Percentiles rank a stretch among this genome's conserved stretches.
These are phyloP conservation scores for Protosalanx chinensis DNA, from an alignment of 2,797 vertebrate genomes.

Conservation along the genomic window DNA sequence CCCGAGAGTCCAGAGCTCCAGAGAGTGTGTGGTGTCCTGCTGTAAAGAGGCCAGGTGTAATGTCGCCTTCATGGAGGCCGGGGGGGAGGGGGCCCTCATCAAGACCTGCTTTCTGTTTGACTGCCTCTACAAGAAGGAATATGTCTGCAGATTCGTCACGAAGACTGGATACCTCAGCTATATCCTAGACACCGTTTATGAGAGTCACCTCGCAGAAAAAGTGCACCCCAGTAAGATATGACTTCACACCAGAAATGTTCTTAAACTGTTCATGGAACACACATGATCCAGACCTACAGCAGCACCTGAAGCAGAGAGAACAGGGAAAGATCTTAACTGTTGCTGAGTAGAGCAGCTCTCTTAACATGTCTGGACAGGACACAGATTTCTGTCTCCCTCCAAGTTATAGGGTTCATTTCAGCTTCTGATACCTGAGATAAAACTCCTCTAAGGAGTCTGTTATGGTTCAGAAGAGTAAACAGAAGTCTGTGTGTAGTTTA, in stretches of 20 bases:
- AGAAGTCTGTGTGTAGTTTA: background rate
- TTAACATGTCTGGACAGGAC: constrained; percentile 51
- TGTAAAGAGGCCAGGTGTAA: constrained; percentile 81
- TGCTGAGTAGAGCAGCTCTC: constrained; percentile 12
- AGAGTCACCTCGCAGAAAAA: constrained; percentile 56
- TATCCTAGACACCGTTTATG: constrained; percentile 72
- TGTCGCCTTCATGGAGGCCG: constrained; percentile 82
- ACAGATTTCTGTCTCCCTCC: constrained; percentile 11
- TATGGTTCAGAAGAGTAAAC: background rate
- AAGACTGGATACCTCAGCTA: constrained; percentile 82
- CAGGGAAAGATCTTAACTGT: background rate
- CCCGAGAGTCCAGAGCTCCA: constrained; percentile 55
- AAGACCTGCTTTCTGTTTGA: constrained; percentile 84
- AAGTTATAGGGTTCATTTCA: constrained; percentile 22
- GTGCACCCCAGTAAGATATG: constrained; percentile 47
- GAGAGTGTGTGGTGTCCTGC: constrained; percentile 83
- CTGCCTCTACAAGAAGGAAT: constrained; percentile 86
- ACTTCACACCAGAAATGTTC: background rate
- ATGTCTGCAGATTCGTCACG: constrained; percentile 83
- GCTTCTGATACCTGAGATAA: constrained; percentile 1
- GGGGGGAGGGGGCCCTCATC: constrained; percentile 43
- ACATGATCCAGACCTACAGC: background rate
- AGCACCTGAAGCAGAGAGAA: too few relatives aligned
- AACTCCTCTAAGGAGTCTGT: background rate
- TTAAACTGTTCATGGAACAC: background rate